phyloP scores from a whole-genome alignment of 2,113 vertebrate species.

The Rhea pennata region DNA sequence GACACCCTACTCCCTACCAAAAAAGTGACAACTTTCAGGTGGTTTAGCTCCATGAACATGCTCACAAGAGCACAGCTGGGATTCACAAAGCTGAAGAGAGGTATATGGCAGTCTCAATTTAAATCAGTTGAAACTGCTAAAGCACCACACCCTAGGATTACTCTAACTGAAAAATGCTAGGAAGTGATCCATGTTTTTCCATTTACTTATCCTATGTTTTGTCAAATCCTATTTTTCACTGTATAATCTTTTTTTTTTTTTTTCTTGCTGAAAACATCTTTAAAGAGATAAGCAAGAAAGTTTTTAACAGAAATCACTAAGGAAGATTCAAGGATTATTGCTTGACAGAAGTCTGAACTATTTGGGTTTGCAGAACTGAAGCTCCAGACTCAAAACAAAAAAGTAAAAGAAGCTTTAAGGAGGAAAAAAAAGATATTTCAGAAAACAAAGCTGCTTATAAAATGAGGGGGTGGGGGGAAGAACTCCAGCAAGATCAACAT shows the following conservation, averaged over 20 bases:
- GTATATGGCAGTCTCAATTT: conserved; percentile 18
- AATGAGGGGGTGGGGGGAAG: neutral
- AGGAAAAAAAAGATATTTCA: neutral
- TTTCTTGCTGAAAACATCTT: neutral
- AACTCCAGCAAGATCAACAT: neutral
- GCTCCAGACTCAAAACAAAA: neutral
- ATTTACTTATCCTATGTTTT: neutral
- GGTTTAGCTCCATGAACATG: neutral
- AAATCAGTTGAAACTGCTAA: conserved; percentile 22
- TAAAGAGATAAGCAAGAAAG: neutral
- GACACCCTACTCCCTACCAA: neutral
- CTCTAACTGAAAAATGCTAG: neutral
- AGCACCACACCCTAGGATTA: conserved; percentile 27
- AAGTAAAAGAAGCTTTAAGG: neutral
- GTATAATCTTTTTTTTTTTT: neutral
- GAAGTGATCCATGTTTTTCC: neutral
- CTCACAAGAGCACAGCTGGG: conserved; percentile 36
- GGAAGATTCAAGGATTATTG: neutral
- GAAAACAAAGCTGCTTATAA: neutral
- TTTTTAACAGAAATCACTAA: neutral
- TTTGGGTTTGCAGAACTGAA: neutral
- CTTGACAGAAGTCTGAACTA: neutral
- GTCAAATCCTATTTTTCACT: neutral
- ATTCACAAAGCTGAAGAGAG: conserved; percentile 4
- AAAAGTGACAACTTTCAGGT: neutral